Conservation (phyloP, 1,140 invertebrate species). For the Atta texana region DNA sequence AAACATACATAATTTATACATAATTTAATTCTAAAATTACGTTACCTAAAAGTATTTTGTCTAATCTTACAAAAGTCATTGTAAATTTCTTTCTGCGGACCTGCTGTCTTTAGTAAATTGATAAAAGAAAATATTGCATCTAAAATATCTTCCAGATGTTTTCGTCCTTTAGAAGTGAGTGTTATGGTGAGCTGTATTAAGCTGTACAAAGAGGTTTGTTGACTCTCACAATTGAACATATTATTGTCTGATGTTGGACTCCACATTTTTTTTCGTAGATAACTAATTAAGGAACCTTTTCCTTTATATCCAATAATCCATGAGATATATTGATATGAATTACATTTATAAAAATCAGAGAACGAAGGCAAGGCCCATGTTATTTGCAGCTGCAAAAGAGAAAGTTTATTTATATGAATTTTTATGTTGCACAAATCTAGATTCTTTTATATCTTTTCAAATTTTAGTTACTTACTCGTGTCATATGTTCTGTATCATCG, state of each 20-base stretch:
- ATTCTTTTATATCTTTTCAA: neutral
- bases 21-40: neutral
- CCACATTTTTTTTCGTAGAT: constrained; percentile 94
- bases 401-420: neutral
- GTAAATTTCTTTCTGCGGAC: constrained; percentile 90
- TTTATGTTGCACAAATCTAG: neutral
- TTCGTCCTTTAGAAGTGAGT: constrained; percentile 92
- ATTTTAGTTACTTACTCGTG: constrained; percentile 83
- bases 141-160: constrained; percentile 90
- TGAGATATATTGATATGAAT: constrained; percentile 93
- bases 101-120: constrained; percentile 88
- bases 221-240: constrained; percentile 91
- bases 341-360: constrained; percentile 90
- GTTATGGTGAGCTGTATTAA: constrained; percentile 92
- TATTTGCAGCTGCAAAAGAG: constrained; percentile 88
- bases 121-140: constrained; percentile 91
- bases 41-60: constrained; percentile 88
- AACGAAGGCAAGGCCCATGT: constrained; percentile 93
- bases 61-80: constrained; percentile 91
- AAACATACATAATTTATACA: too few species aligned
- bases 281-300: constrained; percentile 93
- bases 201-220: constrained; percentile 90
- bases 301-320: constrained; percentile 96
- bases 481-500: constrained; percentile 87
- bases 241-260: constrained; percentile 87